Evolutionary conservation across 2,888 invertebrate genomes (phyloP).

Genomic region (Drosophila limbata): DNA sequence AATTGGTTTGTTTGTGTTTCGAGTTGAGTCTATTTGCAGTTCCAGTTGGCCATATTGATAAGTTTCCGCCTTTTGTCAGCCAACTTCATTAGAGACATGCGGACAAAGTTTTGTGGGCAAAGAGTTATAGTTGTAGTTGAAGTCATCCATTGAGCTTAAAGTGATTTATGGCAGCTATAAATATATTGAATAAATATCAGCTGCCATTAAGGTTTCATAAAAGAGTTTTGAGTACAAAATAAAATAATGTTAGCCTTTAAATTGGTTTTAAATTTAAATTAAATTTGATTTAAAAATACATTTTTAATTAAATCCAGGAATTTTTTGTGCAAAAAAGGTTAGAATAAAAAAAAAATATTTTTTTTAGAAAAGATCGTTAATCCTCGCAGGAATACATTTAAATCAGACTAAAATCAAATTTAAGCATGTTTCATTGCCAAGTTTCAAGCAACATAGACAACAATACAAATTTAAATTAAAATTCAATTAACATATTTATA

Average conservation of each 20-base stretch:
- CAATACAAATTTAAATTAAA: too few species aligned
- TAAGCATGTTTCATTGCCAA: too few species aligned
- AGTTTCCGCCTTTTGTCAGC: slow-evolving; percentile 58
- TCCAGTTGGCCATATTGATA: slow-evolving; percentile 77
- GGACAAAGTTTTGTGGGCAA: slow-evolving; percentile 51
- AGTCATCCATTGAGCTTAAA: slow-evolving; percentile 44
- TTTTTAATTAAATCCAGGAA: too few species aligned
- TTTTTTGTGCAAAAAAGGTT: too few species aligned
- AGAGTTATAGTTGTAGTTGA: slow-evolving; percentile 33
- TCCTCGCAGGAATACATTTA: too few species aligned
- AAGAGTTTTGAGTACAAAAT: neutral
- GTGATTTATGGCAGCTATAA: slow-evolving; percentile 39
- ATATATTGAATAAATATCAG: slow-evolving; percentile 13
- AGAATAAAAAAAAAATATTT: too few species aligned
- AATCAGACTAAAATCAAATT: too few species aligned
- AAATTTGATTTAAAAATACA: too few species aligned
- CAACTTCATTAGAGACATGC: slow-evolving; percentile 66
- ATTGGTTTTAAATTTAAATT: neutral
- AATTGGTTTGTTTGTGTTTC: slow-evolving; percentile 66
- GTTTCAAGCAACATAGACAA: too few species aligned
- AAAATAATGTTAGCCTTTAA: neutral
- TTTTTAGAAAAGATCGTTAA: too few species aligned
- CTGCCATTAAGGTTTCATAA: slow-evolving; percentile 17
- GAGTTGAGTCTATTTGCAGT: slow-evolving; percentile 57
- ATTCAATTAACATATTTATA: too few species aligned